Conservation (phyloP, 2,888 invertebrate species). For the Balanococcus diminutus region DNA sequence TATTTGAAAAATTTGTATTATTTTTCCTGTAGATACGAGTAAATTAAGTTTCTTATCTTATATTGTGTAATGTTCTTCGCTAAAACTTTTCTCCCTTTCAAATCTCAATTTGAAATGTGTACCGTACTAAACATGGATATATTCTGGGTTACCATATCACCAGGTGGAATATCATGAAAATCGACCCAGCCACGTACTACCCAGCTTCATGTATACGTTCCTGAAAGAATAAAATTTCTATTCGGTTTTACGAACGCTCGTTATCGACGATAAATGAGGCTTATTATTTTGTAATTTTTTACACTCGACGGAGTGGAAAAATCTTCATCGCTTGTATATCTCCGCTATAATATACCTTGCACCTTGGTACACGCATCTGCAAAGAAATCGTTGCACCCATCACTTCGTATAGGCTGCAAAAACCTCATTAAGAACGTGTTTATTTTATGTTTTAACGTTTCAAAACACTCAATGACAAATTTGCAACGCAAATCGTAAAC, state of each 20-base stretch:
- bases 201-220: no score
- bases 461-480: constrained; percentile 24
- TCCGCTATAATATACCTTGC: neutral
- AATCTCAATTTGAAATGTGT: no score
- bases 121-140: no score
- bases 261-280: constrained; percentile 30
- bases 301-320: constrained; percentile 22
- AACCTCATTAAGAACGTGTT: constrained; percentile 7
- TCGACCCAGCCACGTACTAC: no score
- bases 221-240: neutral
- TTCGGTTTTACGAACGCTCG: constrained; percentile 8
- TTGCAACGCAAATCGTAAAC: constrained; percentile 11
- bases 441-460: neutral
- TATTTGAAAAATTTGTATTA: no score
- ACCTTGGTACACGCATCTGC: neutral
- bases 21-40: no score
- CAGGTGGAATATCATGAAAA: no score
- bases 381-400: neutral
- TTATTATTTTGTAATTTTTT: constrained; percentile 39
- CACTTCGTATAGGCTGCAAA: neutral
- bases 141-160: no score
- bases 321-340: constrained; percentile 2
- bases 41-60: no score
- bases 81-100: no score
- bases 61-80: no score